A percentile compares a stretch with the other conserved stretches of the same genome.
Conservation (phyloP, 2,888 invertebrate genomes). For the Heliconius ismenius region DNA sequence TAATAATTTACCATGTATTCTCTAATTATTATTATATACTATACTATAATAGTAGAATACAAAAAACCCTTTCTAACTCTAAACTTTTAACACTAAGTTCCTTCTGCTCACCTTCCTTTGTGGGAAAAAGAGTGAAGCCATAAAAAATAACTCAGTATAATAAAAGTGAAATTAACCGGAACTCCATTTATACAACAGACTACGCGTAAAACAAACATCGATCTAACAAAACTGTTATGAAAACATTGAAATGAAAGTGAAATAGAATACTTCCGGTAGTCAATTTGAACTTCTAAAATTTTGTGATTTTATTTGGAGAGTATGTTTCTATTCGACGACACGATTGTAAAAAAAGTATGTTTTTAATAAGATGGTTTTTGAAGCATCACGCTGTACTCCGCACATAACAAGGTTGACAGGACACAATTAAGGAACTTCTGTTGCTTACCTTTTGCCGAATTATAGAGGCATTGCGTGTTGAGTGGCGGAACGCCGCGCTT, state of each 20-base stretch:
- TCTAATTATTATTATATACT: too few species aligned
- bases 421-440: not conserved
- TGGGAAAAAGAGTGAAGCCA: too few species aligned
- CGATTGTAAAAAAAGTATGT: not conserved
- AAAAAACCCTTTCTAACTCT: too few species aligned
- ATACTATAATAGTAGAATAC: too few species aligned
- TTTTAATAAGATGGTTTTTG: too few species aligned
- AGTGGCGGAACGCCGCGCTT: too few species aligned
- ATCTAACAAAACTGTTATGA: conserved; percentile 15
- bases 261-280: conserved; percentile 21
- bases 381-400: too few species aligned
- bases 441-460: not conserved
- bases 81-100: too few species aligned
- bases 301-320: conserved; percentile 12
- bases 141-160: not conserved
- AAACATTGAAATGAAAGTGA: conserved; percentile 16
- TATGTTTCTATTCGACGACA: conserved; percentile 15
- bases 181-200: not conserved
- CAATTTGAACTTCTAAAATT: conserved; percentile 3
- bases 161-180: not conserved
- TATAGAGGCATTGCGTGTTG: not conserved
- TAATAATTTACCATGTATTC: too few species aligned
- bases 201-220: conserved; percentile 5
- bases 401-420: not conserved
- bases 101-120: too few species aligned